Evolutionary conservation across 2,888 invertebrate species (phyloP).

Genomic region (Caradrina clavipalpis): DNA sequence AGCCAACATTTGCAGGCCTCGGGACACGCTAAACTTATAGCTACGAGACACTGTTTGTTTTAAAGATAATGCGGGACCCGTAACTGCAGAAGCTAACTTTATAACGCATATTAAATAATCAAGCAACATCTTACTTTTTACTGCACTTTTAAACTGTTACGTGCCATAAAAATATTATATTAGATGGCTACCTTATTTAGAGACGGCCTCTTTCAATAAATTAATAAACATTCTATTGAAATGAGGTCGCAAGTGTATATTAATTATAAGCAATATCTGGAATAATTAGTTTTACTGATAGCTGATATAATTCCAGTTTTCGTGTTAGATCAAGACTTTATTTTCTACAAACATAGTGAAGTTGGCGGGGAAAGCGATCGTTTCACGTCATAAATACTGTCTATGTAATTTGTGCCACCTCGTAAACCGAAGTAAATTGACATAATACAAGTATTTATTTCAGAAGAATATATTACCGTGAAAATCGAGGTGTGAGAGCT

Average conservation of each 20-base stretch:
- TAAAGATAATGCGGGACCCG: conserved; percentile 35
- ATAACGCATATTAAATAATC: conserved; percentile 44
- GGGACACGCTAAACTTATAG: conserved; percentile 25
- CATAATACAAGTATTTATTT: conserved; percentile 56
- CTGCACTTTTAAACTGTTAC: conserved; percentile 21
- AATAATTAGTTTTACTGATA: conserved; percentile 30
- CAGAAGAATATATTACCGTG: conserved; percentile 48
- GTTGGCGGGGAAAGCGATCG: conserved; percentile 38
- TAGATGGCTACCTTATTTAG: conserved; percentile 10
- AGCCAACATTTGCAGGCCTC: conserved; percentile 34
- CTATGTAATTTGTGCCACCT: conserved; percentile 44
- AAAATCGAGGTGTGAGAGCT: conserved; percentile 51
- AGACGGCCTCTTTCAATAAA: conserved; percentile 1
- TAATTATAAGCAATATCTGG: conserved; percentile 17
- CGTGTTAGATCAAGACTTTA: conserved; percentile 32
- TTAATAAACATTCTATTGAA: conserved; percentile 19
- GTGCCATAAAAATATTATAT: conserved; percentile 26
- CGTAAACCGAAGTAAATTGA: conserved; percentile 56
- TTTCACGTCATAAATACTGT: conserved; percentile 41
- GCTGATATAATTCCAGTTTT: conserved; percentile 31
- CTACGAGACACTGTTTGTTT: conserved; percentile 46
- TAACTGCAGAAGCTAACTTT: conserved; percentile 30
- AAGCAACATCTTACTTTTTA: conserved; percentile 34
- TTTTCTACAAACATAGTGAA: conserved; percentile 29
- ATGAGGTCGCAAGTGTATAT: conserved; percentile 1